Percentiles rank a stretch among this genome's conserved stretches.
These are phyloP conservation scores for Molorchus minor DNA, from an alignment of 2,888 invertebrate species.

Conservation along the genomic window DNA sequence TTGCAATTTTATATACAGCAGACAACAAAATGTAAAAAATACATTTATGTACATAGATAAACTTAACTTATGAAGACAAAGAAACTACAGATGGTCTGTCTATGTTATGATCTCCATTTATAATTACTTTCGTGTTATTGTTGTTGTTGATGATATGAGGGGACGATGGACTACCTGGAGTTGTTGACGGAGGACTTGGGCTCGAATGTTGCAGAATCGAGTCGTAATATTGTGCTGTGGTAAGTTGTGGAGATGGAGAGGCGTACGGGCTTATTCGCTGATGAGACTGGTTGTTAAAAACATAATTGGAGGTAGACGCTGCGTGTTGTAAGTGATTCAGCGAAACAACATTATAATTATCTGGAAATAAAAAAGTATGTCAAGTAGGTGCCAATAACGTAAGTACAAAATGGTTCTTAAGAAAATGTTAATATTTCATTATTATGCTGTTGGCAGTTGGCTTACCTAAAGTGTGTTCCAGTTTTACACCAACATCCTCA, in stretches of 20 bases:
- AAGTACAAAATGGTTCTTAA: too few species aligned
- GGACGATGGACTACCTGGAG: conserved; percentile 56
- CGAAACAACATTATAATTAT: conserved; percentile 51
- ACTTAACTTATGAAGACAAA: conserved; percentile 47
- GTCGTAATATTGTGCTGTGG: conserved; percentile 54
- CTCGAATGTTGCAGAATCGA: conserved; percentile 53
- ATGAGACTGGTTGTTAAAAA: conserved; percentile 46
- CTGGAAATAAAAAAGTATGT: conserved; percentile 45
- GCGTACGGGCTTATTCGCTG: conserved; percentile 57
- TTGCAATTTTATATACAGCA: conserved; percentile 28
- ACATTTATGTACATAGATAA: conserved; percentile 26
- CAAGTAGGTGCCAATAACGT: not conserved
- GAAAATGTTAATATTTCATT: too few species aligned
- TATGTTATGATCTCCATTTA: conserved; percentile 53
- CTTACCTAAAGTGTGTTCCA: conserved; percentile 55
- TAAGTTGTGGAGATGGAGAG: conserved; percentile 58
- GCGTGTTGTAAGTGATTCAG: conserved; percentile 54
- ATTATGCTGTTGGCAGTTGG: too few species aligned
- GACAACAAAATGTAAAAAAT: conserved; percentile 1
- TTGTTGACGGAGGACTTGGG: conserved; percentile 55
- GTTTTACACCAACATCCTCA: conserved; percentile 53
- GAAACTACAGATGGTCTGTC: conserved; percentile 61
- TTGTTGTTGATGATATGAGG: conserved; percentile 53
- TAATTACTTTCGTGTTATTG: conserved; percentile 54
- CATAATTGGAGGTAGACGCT: conserved; percentile 46